These are phyloP conservation scores for Agrilus cyanescens DNA, from an alignment of 2,888 invertebrate species.

Conservation along the genomic window DNA sequence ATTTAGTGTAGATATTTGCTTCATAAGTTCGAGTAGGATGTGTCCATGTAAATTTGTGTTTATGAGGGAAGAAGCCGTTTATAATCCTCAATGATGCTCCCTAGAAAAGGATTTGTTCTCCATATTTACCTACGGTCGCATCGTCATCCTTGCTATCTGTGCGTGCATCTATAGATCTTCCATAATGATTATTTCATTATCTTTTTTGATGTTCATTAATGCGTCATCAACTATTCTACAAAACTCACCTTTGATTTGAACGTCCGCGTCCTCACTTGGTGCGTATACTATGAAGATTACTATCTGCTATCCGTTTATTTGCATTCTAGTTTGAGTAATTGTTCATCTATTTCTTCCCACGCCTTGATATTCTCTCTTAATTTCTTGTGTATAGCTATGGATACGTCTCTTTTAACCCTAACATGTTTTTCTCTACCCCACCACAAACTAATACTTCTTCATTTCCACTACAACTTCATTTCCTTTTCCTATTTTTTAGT, in stretches of 20 bases:
- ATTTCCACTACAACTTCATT: no score
- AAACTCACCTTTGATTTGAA: neutral
- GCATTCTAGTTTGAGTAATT: neutral
- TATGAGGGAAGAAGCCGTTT: no score
- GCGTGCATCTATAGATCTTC: constrained; percentile 1
- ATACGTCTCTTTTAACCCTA: neutral
- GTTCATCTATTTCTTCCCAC: constrained; percentile 1
- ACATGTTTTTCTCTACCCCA: no score
- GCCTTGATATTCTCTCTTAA: neutral
- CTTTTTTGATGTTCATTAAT: neutral
- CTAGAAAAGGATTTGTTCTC: no score
- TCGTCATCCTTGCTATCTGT: neutral
- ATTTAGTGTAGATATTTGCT: no score
- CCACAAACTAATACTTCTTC: no score
- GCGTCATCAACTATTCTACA: neutral
- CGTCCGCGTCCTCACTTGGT: constrained; percentile 1
- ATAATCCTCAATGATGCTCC: no score
- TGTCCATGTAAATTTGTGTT: no score
- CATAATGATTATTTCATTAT: constrained; percentile 3
- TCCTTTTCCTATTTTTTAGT: no score
- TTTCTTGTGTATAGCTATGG: constrained; percentile 2
- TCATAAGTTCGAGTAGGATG: no score
- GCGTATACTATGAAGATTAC: neutral
- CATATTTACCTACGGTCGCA: neutral
- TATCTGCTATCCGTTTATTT: constrained; percentile 1